Evolutionary conservation across 2,113 vertebrate species (phyloP).

Genomic region (Syngnathoides biaculeatus): DNA sequence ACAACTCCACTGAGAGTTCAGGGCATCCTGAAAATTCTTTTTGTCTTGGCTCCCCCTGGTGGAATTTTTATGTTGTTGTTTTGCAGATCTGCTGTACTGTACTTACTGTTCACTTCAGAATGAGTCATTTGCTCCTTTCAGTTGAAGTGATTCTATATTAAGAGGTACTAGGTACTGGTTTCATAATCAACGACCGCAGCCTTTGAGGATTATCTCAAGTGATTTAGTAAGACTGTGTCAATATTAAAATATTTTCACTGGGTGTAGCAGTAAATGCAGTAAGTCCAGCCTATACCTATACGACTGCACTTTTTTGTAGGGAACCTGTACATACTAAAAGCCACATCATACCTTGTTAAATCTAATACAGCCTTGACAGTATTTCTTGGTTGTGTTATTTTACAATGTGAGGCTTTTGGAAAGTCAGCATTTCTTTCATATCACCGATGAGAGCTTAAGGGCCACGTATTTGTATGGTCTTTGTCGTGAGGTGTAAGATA

Average conservation of each 20-base stretch:
- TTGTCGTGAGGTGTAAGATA: not conserved
- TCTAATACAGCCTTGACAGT: not conserved
- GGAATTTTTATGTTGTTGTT: conserved; percentile 19
- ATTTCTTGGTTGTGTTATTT: not conserved
- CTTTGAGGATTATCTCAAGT: not conserved
- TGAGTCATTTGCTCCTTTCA: not conserved
- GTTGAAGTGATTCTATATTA: not conserved
- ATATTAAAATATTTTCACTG: not conserved
- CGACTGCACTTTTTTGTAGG: not conserved
- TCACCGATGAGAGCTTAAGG: not conserved
- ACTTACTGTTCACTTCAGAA: conserved; percentile 3
- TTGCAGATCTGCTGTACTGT: too few species aligned
- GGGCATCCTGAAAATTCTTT: conserved; percentile 11
- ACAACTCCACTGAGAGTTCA: conserved; percentile 13
- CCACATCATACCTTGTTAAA: not conserved
- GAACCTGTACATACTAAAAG: not conserved
- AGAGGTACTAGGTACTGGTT: not conserved
- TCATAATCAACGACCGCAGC: not conserved
- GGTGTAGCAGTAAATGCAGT: not conserved
- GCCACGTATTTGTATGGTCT: too few species aligned
- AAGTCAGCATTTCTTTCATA: not conserved
- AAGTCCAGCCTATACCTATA: not conserved
- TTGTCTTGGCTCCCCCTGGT: conserved; percentile 52
- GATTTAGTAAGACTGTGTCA: not conserved
- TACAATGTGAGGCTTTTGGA: not conserved